Base-by-base conservation (phyloP, 2,113 vertebrate species). In the Amazona guildingii region DNA sequence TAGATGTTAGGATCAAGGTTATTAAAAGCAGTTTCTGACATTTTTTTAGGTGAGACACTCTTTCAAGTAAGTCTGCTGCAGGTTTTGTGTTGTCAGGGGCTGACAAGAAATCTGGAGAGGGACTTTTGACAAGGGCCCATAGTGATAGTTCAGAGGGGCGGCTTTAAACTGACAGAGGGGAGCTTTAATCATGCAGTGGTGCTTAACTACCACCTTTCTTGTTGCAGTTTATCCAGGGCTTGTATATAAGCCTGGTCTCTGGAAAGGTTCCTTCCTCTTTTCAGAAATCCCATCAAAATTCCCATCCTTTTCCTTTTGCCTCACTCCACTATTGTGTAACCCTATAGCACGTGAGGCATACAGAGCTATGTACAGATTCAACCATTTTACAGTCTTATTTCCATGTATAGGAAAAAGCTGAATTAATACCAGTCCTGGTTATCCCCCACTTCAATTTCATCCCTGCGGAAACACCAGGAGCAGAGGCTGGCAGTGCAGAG, bases 291-390 rank as follows among this genome's bases (percentile, higher is more conserved):
- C 4, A 2, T 54, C 59, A 12, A 4, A 76, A 88, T 41, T 37
- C 74, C 70, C 20, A 3, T 35, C 41, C 33, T 63, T 68, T 49
- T 31, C 66, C 59, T 35, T 69, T 13, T 27, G 43, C 52, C 35
- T 87, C 74, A 10, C n/a, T 55, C 81, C 37, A 18, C 62, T 12
- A 2, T 43, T 33, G 20, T 2, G 17, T 74, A 91, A 67, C 68
- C 29, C 74, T 43, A 2, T 5, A 29, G 28, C 0, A 9, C 5
- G 16, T 17, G 66, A 21, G 21, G 7, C 57, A 11, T 3, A 15
- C 12, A 5, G 39, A 66, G 14, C 33, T 13, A 10, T 1, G 21
- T 1, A 35, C 10, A 14, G 28, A 57, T 70, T 18, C 13, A 17
- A 8, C 3, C 1, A 10, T 18, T 69, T 70, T 57, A 31, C 37